Conservation (phyloP, 1,140 invertebrate genomes). For the Ctenoplectra terminalis region DNA sequence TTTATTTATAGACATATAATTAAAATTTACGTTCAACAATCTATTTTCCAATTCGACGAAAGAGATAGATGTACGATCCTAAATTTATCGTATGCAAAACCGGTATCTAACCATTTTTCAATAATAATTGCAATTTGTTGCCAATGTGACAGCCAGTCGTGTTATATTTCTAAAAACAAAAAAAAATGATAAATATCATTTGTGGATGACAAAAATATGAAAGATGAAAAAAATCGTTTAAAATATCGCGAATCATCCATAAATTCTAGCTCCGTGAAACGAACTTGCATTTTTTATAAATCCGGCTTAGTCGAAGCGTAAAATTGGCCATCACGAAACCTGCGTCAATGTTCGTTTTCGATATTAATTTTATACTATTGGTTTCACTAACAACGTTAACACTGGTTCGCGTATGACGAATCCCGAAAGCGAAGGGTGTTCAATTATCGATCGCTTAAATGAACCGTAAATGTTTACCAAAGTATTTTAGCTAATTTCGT, state of each 20-base stretch:
- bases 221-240: slow-evolving; percentile 21
- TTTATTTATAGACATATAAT: no score
- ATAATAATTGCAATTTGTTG: slow-evolving; percentile 6
- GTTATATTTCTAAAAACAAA: not conserved
- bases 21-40: not conserved
- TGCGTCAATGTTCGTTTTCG: not conserved
- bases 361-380: slow-evolving; percentile 11
- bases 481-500: not conserved
- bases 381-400: not conserved
- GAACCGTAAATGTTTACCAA: not conserved
- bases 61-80: no score
- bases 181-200: not conserved
- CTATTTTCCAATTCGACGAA: not conserved
- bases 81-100: not conserved
- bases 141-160: not conserved
- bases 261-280: slow-evolving; percentile 29
- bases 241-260: slow-evolving; percentile 22
- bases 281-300: slow-evolving; percentile 38
- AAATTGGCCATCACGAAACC: slow-evolving; percentile 34
- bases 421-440: not conserved
- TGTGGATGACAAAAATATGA: not conserved
- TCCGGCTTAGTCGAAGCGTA: slow-evolving; percentile 6
- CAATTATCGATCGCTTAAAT: not conserved
- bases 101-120: not conserved
- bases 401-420: not conserved